Conservation (phyloP, 1,140 invertebrate genomes). For the Homalodisca vitripennis region DNA sequence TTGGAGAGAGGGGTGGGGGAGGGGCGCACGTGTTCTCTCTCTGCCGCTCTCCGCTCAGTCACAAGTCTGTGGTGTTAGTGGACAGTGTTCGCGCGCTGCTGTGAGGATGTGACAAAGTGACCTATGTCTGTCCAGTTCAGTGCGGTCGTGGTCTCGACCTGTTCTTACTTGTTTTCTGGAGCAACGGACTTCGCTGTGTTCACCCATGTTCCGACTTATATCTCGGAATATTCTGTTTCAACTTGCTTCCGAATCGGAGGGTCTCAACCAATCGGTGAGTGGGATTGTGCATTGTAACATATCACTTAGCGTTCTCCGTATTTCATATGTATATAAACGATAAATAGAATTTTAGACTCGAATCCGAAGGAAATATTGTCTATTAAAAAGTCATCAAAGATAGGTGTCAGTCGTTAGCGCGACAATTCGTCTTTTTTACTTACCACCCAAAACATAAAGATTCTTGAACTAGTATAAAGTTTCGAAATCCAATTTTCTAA, state of each 20-base stretch:
- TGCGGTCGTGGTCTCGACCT: not conserved
- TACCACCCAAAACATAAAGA: too few relatives aligned
- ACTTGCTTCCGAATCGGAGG: slow-evolving; percentile 18
- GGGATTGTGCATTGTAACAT: too few relatives aligned
- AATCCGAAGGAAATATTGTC: too few relatives aligned
- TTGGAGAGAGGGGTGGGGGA: not conserved
- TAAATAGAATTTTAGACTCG: too few relatives aligned
- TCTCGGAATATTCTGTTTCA: slow-evolving; percentile 17
- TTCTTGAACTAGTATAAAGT: too few relatives aligned
- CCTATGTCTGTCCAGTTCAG: not conserved
- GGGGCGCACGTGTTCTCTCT: not conserved
- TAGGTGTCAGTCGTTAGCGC: too few relatives aligned
- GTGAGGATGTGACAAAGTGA: too few relatives aligned
- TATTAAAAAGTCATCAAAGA: too few relatives aligned
- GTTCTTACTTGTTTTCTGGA: not conserved
- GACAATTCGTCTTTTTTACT: too few relatives aligned
- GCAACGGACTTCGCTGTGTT: not conserved
- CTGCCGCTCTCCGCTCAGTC: not conserved
- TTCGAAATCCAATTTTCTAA: too few relatives aligned
- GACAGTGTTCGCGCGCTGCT: not conserved
- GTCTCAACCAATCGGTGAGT: slow-evolving; percentile 9
- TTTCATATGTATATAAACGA: too few relatives aligned
- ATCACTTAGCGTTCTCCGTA: too few relatives aligned
- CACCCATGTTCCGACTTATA: slow-evolving; percentile 15
- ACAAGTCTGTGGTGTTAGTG: not conserved